Evolutionary conservation across 1,140 invertebrate genomes (phyloP), one percentile per base, ranked within the genome.

Genomic region (Macrosteles quadrilineatus): DNA sequence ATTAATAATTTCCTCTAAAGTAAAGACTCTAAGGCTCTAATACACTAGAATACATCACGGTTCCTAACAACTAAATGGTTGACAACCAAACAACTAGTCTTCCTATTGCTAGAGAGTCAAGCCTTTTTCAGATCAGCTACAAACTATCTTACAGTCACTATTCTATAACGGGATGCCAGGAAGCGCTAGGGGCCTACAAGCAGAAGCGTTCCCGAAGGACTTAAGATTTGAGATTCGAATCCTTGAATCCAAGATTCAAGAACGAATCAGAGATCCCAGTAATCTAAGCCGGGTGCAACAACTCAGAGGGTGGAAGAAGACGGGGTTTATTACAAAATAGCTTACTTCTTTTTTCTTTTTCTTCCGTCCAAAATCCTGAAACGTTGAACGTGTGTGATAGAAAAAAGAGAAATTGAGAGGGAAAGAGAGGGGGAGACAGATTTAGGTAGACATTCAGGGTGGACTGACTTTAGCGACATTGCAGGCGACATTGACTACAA

Each of bases 261-360:
- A 6, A 6, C 32, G 32, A 36, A 36, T 36, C 32, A 36, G 32
- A 6, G 32, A 6, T 36, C 32, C 32, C 14, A 36, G 14, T 6
- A 36, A 36, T 36, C 47, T n/a, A 50, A 50, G 47, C 47, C n/a
- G 47, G 47, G 47, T 50, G 47, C 47, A 50, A 19, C 47, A 50
- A 50, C 17, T 50, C 47, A 50, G 47, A 50, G 47, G 47, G 47
- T 50, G 47, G 53, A 57, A 25, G 53, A 25, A 57, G 53, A 23
- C 21, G 53, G 53, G 59, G 40, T 36, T 45, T 43, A 66, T 66
- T 47, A 31, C 64, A 66, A 66, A 66, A 66, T 66, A n/a, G 91
- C 92, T 94, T 94, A 94, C 91, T 93, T 93, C 91, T 93, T 93
- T 93, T 91, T 94, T 93, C 90, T 93, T 93, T 92, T 92, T 93